Conservation (phyloP, 2,888 invertebrate genomes). For the Dyspetes luteomarginatus region DNA sequence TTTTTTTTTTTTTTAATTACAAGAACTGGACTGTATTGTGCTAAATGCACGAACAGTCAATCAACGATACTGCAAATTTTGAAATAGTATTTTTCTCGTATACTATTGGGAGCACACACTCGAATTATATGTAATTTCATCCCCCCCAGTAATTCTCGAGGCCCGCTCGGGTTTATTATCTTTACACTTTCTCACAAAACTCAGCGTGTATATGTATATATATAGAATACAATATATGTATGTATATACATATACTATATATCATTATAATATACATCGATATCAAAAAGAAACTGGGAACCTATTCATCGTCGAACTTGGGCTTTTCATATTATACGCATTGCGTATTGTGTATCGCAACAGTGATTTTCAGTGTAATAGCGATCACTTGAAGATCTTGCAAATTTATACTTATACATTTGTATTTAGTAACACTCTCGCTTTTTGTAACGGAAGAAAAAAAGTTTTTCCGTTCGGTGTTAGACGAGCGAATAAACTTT, state of each 20-base stretch:
- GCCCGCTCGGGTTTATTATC: conserved; percentile 56
- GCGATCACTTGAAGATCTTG: conserved; percentile 2
- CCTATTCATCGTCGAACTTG: conserved; percentile 8
- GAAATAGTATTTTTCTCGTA: neutral
- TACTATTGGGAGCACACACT: neutral
- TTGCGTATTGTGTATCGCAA: too few species aligned
- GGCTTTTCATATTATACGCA: too few species aligned
- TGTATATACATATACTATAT: conserved; percentile 29
- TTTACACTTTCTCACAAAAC: conserved; percentile 42
- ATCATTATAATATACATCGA: conserved; percentile 49
- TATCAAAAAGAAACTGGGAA: conserved; percentile 58
- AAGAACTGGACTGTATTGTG: neutral
- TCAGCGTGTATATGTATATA: conserved; percentile 21
- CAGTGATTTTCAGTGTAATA: conserved; percentile 1
- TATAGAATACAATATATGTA: conserved; percentile 7
- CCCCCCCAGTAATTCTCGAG: conserved; percentile 43
- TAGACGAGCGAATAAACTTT: conserved; percentile 20
- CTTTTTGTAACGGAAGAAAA: conserved; percentile 9
- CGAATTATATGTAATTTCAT: neutral
- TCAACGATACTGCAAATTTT: conserved; percentile 22
- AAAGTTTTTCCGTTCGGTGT: neutral
- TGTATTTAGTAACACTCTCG: conserved; percentile 19
- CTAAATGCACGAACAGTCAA: neutral
- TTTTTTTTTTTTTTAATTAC: conserved; percentile 21
- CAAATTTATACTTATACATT: conserved; percentile 4